Base-by-base conservation (phyloP, 2,797 vertebrate genomes). In the Melanotaenia trifasciata region DNA sequence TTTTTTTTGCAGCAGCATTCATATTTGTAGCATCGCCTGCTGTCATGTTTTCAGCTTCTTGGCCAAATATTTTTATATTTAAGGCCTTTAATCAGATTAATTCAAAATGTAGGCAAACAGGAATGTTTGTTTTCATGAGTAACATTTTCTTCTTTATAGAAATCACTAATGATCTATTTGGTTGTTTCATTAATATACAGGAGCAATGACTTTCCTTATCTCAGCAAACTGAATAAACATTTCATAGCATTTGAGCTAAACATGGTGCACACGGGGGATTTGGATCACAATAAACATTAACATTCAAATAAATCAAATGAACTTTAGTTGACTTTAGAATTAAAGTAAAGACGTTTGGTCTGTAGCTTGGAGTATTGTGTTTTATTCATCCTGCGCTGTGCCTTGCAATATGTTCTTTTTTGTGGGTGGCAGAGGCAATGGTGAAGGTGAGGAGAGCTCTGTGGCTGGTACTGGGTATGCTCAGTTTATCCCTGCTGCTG, bases 401-500 rank as follows among this genome's bases (percentile, higher is more conserved):
- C 18, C 45, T 5, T 50, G 18, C 50, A 57, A 63, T 45, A 54
- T 64, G 63, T 11, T 67, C 9, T 75, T 11, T 60, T 69, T 47
- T 79, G 36, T 78, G 50, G 33, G 2, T 70, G 53, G n/a, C 83
- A 94, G 94, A 84, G 50, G 35, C 59, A 50, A 64, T 67, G 74
- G 64, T 43, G 74, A 85, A 74, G 64, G 78, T 79, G 45, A 87
- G 84, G 57, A 85, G 76, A 71, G 88, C 88, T 16, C 59, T 88
- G 32, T 84, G 84, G 89, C 80, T 95, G 76, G 83, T 93, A 4
- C 75, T 93, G 64, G 83, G 78, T 65, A 92, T 94, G 89, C 81
- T 95, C 70, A 68, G 84, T 80, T 84, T 94, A 64, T 94, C 94
- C 28, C 70, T 95, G 62, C 74, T 94, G 58, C 80, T 94, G 72